A percentile compares a stretch with the other conserved stretches of the same genome.
Evolutionary conservation across 2,797 vertebrate genomes (phyloP).

Genomic region (Eupleurogrammus muticus): DNA sequence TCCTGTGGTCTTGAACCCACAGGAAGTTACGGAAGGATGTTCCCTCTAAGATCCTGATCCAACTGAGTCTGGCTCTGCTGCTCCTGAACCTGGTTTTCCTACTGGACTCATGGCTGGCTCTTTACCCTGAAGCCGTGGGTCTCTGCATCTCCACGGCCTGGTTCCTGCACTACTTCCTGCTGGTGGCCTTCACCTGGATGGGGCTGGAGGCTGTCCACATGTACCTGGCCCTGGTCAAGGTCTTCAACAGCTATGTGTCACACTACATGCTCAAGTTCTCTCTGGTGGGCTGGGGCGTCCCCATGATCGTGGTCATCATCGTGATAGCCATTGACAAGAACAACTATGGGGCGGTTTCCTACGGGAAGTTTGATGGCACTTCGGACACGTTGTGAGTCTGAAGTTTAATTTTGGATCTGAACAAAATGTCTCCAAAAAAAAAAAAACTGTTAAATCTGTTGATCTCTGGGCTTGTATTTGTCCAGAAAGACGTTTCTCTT

Average conservation of each 20-base stretch:
- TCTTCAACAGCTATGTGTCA: conserved; percentile 93
- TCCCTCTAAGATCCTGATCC: conserved; percentile 96
- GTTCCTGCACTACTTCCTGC: conserved; percentile 97
- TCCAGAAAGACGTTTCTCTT: too few species aligned
- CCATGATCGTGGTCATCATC: conserved; percentile 89
- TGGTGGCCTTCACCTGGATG: conserved; percentile 98
- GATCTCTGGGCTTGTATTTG: too few species aligned
- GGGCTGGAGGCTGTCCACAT: conserved; percentile 98
- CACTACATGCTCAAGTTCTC: conserved; percentile 95
- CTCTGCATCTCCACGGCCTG: conserved; percentile 95
- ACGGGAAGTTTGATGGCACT: conserved; percentile 86
- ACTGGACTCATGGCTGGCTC: conserved; percentile 92
- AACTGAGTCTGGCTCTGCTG: conserved; percentile 91
- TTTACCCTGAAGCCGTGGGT: conserved; percentile 82
- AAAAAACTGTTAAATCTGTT: too few species aligned
- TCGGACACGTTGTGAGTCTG: conserved; percentile 94
- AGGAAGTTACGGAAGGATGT: conserved; percentile 96
- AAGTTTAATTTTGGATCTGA: too few species aligned
- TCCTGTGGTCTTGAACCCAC: conserved; percentile 34
- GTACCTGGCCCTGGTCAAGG: conserved; percentile 96
- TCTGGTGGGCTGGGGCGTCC: conserved; percentile 94
- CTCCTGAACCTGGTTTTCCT: conserved; percentile 93
- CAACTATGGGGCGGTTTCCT: conserved; percentile 90
- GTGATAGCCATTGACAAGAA: conserved; percentile 87
- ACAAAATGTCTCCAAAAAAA: too few species aligned